phyloP scores from a whole-genome alignment of 2,888 invertebrate genomes.

The Tetropium fuscum region DNA sequence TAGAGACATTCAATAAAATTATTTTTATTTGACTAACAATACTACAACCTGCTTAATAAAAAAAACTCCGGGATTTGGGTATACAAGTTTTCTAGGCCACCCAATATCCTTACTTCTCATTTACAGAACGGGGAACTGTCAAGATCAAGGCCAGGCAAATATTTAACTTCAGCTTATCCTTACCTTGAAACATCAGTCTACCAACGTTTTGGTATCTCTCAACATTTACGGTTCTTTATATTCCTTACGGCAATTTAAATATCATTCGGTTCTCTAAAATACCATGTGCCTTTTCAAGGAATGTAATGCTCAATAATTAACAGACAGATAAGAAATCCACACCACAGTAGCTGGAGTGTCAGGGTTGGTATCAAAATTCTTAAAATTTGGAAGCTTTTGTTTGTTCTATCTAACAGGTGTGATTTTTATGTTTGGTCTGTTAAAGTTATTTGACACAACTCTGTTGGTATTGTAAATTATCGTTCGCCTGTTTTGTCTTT shows the following conservation, averaged over 20 bases:
- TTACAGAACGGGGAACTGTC: constrained; percentile 11
- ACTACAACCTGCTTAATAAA: too few species aligned
- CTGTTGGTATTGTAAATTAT: constrained; percentile 13
- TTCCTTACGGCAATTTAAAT: not conserved
- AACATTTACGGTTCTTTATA: not conserved
- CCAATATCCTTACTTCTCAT: constrained; percentile 11
- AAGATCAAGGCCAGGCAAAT: constrained; percentile 23
- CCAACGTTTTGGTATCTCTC: constrained; percentile 9
- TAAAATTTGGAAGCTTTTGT: constrained; percentile 19
- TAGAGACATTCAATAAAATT: too few species aligned
- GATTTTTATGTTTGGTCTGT: constrained; percentile 18
- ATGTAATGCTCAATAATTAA: not conserved
- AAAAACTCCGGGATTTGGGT: too few species aligned
- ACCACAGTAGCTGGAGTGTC: not conserved
- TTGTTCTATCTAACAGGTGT: constrained; percentile 24
- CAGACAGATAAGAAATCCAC: not conserved
- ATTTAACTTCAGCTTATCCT: constrained; percentile 15
- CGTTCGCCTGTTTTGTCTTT: constrained; percentile 11
- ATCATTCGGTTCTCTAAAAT: not conserved
- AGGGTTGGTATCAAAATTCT: constrained; percentile 19
- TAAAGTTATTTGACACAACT: constrained; percentile 21
- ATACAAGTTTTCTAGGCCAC: constrained; percentile 10
- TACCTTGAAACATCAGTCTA: constrained; percentile 20
- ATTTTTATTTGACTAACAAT: too few species aligned
- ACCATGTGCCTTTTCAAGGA: not conserved